These are phyloP conservation scores for Enchytraeus crypticus DNA, from an alignment of 2,888 invertebrate species.

Conservation along the genomic window DNA sequence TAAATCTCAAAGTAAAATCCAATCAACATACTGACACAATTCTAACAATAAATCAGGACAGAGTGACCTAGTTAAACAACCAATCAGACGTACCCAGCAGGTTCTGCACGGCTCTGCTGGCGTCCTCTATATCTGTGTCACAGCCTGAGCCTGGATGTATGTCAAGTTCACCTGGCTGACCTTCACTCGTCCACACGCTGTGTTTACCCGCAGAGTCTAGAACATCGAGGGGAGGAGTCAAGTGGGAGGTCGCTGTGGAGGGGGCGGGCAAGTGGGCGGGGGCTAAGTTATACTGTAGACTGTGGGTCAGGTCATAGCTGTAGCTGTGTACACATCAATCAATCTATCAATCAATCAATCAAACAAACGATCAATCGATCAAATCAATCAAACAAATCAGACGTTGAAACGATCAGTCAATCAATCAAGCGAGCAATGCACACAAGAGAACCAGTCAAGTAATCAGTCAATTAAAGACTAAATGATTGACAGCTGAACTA, in stretches of 20 bases:
- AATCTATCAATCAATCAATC: too few species aligned
- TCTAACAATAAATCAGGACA: too few species aligned
- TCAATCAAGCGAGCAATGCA: too few species aligned
- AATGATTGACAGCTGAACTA: neutral
- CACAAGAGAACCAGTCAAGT: neutral
- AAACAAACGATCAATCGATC: too few species aligned
- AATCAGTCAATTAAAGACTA: neutral
- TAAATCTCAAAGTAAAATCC: too few species aligned
- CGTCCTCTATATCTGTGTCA: conserved; percentile 13
- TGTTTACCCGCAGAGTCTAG: too few species aligned
- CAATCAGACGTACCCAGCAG: conserved; percentile 30
- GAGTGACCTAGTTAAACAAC: too few species aligned
- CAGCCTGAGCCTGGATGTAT: neutral
- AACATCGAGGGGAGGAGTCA: too few species aligned
- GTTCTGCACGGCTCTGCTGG: conserved; percentile 1
- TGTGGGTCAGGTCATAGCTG: conserved; percentile 86
- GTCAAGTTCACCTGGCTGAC: neutral
- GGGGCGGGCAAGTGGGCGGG: conserved; percentile 52
- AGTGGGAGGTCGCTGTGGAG: neutral
- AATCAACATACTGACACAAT: too few species aligned
- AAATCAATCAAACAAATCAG: neutral
- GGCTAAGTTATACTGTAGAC: conserved; percentile 85
- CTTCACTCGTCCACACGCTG: neutral
- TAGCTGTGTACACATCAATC: too few species aligned
- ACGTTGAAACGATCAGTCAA: neutral